These are phyloP conservation scores for Caenorhabditis angaria DNA, from an alignment of 2,888 invertebrate species.

Conservation along the genomic window DNA sequence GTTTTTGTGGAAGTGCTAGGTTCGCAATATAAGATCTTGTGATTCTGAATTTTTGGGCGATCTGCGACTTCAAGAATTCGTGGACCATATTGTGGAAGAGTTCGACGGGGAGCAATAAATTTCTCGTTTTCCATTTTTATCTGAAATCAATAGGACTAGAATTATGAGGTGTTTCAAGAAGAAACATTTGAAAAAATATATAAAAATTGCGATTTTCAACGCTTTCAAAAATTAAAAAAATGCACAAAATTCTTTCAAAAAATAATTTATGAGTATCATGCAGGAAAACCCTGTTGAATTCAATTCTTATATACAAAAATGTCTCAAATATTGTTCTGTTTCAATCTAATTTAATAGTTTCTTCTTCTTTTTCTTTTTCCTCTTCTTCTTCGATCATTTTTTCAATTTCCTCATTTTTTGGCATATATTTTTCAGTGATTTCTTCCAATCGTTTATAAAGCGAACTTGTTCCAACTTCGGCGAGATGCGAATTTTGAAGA, in stretches of 20 bases:
- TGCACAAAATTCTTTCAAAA: not conserved
- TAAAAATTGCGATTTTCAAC: not conserved
- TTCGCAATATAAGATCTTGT: not conserved
- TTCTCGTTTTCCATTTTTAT: no score
- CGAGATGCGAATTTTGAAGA: constrained; percentile 46
- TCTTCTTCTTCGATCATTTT: not conserved
- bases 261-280: constrained; percentile 5
- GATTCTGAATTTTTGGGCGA: not conserved
- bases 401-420: not conserved
- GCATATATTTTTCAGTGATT: not conserved
- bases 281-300: not conserved
- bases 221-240: not conserved
- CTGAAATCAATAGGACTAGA: no score
- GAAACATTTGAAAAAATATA: not conserved
- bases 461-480: constrained; percentile 8
- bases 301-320: not conserved
- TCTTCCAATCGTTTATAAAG: not conserved
- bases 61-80: not conserved
- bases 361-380: not conserved
- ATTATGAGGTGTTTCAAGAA: no score
- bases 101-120: not conserved
- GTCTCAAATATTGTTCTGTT: not conserved
- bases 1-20: not conserved
- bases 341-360: not conserved
- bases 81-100: not conserved